Conservation (phyloP, 2,797 vertebrate genomes). For the Halcyon leucocephala region DNA sequence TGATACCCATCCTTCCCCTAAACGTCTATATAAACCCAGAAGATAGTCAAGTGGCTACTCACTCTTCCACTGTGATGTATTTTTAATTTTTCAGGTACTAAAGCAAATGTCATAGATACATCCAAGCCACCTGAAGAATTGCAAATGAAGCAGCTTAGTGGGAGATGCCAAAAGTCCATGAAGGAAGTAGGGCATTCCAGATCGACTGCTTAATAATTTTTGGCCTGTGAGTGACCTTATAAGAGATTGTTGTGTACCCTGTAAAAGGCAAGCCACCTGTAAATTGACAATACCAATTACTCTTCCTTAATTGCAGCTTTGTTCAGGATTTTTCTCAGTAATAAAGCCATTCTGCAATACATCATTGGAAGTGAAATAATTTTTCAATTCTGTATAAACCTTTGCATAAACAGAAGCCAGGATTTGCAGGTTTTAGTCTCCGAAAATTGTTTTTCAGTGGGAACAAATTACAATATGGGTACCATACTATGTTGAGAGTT, state of each 20-base stretch:
- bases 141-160: not conserved
- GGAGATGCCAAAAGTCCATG: not conserved
- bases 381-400: not conserved
- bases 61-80: not conserved
- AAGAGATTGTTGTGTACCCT: not conserved
- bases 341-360: not conserved
- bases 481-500: not conserved
- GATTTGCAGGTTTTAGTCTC: not conserved
- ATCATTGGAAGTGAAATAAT: not conserved
- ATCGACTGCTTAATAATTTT: not conserved
- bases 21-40: not conserved
- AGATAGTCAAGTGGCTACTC: not conserved
- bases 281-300: accelerated
- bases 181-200: not conserved
- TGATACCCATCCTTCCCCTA: not conserved
- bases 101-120: not conserved
- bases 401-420: not conserved
- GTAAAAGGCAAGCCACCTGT: not conserved
- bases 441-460: not conserved
- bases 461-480: not conserved
- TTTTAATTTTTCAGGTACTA: not conserved
- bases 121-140: not conserved
- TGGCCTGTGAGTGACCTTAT: not conserved
- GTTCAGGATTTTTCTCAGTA: not conserved
- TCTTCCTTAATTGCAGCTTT: not conserved